These are phyloP conservation scores for Neopelma chrysocephalum DNA, from an alignment of 2,797 vertebrate genomes.

Conservation along the genomic window DNA sequence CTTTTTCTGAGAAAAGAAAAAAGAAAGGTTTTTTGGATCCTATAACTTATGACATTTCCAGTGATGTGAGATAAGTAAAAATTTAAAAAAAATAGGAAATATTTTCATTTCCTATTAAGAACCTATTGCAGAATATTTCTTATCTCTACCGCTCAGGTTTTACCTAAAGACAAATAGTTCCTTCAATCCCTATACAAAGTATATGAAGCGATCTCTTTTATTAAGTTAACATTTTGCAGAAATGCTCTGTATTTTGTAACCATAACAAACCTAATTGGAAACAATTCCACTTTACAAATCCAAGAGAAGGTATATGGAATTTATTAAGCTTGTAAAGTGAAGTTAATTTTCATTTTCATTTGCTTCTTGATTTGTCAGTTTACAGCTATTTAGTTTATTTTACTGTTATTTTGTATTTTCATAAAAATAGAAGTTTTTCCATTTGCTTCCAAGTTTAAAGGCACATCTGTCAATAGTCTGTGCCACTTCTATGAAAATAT, in stretches of 20 bases:
- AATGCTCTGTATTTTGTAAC: conserved; percentile 19
- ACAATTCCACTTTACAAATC: conserved; percentile 18
- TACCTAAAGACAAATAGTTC: not conserved
- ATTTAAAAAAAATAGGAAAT: not conserved
- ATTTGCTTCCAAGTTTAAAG: not conserved
- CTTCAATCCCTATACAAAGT: not conserved
- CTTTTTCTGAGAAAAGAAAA: not conserved
- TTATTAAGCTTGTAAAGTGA: not conserved
- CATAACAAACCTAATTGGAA: conserved; percentile 41
- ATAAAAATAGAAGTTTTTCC: not conserved
- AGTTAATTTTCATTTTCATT: not conserved
- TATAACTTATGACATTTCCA: not conserved
- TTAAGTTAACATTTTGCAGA: conserved; percentile 35
- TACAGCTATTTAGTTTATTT: not conserved
- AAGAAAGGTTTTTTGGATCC: not conserved
- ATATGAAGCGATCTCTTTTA: not conserved
- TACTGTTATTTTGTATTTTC: not conserved
- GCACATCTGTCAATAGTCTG: not conserved
- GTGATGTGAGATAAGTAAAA: not conserved
- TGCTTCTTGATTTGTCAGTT: not conserved
- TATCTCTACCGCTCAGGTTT: not conserved
- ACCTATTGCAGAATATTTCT: not conserved
- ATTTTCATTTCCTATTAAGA: conserved; percentile 2
- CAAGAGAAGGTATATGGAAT: not conserved
- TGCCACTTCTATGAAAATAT: not conserved